These are phyloP conservation scores for Drosophila fulvimacula DNA, from an alignment of 2,888 invertebrate species.

Conservation along the genomic window DNA sequence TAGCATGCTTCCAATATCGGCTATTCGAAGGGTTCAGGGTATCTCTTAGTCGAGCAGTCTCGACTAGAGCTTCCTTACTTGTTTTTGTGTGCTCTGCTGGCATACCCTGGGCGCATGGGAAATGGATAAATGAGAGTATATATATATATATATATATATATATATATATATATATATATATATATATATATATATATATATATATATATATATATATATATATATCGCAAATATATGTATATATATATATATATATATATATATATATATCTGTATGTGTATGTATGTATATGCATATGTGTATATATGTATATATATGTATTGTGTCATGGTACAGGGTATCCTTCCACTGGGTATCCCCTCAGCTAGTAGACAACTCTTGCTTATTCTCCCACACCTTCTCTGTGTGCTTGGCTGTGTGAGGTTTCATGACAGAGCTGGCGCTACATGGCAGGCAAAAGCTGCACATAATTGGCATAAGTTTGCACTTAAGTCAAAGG, in stretches of 20 bases:
- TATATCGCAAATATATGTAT: neutral
- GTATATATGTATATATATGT: too few relatives aligned
- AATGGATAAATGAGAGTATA: neutral
- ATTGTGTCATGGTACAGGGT: neutral
- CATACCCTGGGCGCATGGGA: neutral
- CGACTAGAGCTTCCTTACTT: too few relatives aligned
- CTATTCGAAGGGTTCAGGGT: too few relatives aligned
- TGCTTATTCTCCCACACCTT: neutral
- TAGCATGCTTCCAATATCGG: too few relatives aligned
- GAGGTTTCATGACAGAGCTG: conserved; percentile 23
- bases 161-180: neutral
- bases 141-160: too few relatives aligned
- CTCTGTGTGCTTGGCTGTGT: conserved; percentile 6
- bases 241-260: neutral
- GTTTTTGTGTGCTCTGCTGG: neutral
- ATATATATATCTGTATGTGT: neutral
- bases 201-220: too few relatives aligned
- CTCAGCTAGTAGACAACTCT: neutral
- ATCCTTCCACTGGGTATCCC: neutral
- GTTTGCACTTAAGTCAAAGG: conserved; percentile 75
- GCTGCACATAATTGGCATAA: conserved; percentile 73
- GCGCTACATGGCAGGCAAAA: conserved; percentile 44
- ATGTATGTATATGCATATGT: neutral
- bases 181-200: too few relatives aligned
- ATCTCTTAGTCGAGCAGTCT: too few relatives aligned